phyloP scores from a whole-genome alignment of 53 echinoderm and acorn worm species.

The Holothuria leucospilota region DNA sequence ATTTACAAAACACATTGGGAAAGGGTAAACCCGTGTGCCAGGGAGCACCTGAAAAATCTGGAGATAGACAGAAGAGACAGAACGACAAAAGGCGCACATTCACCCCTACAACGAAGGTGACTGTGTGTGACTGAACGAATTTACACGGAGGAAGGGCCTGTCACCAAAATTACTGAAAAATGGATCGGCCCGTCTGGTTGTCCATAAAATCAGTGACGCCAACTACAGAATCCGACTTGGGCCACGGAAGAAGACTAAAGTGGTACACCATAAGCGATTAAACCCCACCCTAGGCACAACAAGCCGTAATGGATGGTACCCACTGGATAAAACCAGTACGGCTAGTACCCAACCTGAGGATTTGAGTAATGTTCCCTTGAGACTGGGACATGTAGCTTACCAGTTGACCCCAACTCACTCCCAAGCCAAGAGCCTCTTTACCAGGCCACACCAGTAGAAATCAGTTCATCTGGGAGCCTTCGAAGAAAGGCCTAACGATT shows the following conservation, averaged over 20 bases:
- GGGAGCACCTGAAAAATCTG: neutral
- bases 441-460: no score
- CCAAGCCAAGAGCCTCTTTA: no score
- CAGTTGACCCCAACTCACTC: no score
- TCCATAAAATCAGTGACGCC: slow-evolving; percentile 20
- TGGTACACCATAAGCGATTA: slow-evolving; percentile 52
- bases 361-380: no score
- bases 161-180: slow-evolving; percentile 43
- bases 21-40: no score
- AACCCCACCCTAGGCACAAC: slow-evolving; percentile 32
- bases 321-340: no score
- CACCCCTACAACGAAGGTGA: no score
- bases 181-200: slow-evolving; percentile 28
- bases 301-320: neutral
- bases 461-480: no score
- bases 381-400: no score
- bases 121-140: slow-evolving; percentile 16
- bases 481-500: no score
- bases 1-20: neutral
- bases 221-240: neutral
- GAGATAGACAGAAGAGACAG: neutral
- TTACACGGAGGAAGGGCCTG: slow-evolving; percentile 18
- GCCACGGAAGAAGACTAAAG: neutral
- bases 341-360: no score
- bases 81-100: neutral